phyloP scores from a whole-genome alignment of 2,113 vertebrate species.

The Odocoileus virginianus region DNA sequence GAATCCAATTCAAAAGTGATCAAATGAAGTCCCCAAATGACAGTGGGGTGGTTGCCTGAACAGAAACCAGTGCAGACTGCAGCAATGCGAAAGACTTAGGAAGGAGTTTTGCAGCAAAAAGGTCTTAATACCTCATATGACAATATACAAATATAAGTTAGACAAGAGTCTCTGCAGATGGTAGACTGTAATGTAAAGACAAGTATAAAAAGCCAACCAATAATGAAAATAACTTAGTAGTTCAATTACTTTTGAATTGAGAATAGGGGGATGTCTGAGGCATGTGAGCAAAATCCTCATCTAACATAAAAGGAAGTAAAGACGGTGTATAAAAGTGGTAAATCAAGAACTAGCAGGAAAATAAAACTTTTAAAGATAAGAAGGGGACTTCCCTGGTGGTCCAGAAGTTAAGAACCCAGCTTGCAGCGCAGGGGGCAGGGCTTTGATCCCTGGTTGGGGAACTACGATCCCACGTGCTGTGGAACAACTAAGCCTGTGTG shows the following conservation, averaged over 20 bases:
- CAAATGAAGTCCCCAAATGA: neutral
- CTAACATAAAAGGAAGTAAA: neutral
- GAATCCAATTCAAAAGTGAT: neutral
- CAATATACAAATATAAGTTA: neutral
- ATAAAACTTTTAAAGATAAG: neutral
- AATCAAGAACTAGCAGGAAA: neutral
- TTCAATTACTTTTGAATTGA: neutral
- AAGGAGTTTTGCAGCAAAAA: neutral
- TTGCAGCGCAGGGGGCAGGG: neutral
- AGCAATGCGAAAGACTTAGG: neutral
- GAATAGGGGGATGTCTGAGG: neutral
- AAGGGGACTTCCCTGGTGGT: neutral
- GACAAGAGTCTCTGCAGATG: neutral
- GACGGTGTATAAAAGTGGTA: neutral
- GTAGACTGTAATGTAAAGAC: neutral
- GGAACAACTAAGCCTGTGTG: neutral
- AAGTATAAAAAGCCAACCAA: neutral
- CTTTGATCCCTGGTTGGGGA: neutral
- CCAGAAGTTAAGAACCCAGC: neutral
- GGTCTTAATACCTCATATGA: neutral
- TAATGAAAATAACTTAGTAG: neutral
- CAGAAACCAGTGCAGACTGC: neutral
- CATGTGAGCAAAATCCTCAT: neutral
- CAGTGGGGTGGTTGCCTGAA: neutral
- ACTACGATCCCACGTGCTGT: neutral